Evolutionary conservation across 2,888 invertebrate genomes (phyloP), one percentile per base, ranked within the genome.

Genomic region (Stictocephala bisonia): DNA sequence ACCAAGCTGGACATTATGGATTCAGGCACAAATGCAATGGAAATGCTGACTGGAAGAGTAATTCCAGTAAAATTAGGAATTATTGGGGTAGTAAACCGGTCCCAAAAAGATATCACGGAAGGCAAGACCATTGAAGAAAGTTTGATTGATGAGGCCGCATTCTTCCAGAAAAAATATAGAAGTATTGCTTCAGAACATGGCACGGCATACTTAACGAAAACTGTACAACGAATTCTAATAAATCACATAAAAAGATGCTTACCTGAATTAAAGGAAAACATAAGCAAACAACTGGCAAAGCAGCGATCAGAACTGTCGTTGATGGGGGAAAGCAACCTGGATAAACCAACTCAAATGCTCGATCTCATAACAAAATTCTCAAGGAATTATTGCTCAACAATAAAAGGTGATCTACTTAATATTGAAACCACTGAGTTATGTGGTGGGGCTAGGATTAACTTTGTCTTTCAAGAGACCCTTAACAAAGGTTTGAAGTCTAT

Each of bases 1-100:
- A 90, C 89, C 6, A 90, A 90, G 80, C 81, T 90, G 69, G 90
- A 90, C 82, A 81, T 90, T 74, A 90, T 90, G 90, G 90, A 90
- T 83, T 87, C 87, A 31, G 89, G 90, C 1, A 90, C 89, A 3
- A 89, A 90, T 83, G 90, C 89, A 0, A 86, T 88, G 80, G 89
- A 90, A 79, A 86, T 89, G 24, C 82, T 90, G 35, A 87, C 86
- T 81, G 90, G 90, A 3, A 83, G 87, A 72, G 85, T 89, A 56
- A 88, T 90, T 72, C 88, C 89, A 6, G 88, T 90, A 26, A 89
- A 89, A 80, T 82, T 90, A 48, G 90, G 90, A 51, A 90, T 90
- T 73, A 86, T 90, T 76, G 90, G 90, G 48, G 88, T 90, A 2
- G 88, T 90, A 2, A 90, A 89, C 81, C 81, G 90, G 73, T 88